Percentiles rank a stretch among this genome's conserved stretches.
Conservation (phyloP, 2,797 vertebrate species). For the Somateria mollissima region DNA sequence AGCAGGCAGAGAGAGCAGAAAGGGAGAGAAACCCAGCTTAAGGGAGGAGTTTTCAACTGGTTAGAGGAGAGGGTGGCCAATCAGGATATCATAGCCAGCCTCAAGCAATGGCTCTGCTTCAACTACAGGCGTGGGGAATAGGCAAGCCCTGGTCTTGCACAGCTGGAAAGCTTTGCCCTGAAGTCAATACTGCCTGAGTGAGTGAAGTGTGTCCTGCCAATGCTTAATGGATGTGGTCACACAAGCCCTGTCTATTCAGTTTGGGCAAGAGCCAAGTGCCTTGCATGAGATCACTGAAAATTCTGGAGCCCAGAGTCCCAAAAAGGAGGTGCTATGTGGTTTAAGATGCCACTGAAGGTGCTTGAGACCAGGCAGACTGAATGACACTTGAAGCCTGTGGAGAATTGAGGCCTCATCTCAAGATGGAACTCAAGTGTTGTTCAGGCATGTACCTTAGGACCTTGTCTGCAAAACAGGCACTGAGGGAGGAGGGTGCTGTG, state of each 20-base stretch:
- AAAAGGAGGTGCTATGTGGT: neutral
- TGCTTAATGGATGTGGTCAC: neutral
- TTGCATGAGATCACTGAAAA: neutral
- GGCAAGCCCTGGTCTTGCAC: neutral
- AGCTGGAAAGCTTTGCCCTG: neutral
- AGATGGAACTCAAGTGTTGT: neutral
- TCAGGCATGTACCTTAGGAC: neutral
- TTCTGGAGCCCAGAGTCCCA: neutral
- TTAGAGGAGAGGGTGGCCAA: neutral
- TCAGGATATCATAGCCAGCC: neutral
- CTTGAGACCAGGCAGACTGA: neutral
- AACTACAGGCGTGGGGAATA: neutral
- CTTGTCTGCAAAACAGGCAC: neutral
- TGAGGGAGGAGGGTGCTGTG: neutral
- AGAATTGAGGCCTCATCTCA: neutral
- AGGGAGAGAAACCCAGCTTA: neutral
- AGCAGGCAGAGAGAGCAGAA: neutral
- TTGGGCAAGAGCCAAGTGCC: neutral
- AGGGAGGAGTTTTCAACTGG: neutral
- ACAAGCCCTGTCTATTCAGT: neutral
- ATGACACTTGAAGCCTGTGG: neutral
- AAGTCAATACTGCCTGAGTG: neutral
- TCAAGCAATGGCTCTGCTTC: neutral
- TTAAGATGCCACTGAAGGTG: neutral
- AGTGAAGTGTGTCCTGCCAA: neutral